Evolutionary conservation across 1,140 invertebrate species (phyloP), one percentile per base, ranked within the genome.

Genomic region (Philopotamus ludificatus): DNA sequence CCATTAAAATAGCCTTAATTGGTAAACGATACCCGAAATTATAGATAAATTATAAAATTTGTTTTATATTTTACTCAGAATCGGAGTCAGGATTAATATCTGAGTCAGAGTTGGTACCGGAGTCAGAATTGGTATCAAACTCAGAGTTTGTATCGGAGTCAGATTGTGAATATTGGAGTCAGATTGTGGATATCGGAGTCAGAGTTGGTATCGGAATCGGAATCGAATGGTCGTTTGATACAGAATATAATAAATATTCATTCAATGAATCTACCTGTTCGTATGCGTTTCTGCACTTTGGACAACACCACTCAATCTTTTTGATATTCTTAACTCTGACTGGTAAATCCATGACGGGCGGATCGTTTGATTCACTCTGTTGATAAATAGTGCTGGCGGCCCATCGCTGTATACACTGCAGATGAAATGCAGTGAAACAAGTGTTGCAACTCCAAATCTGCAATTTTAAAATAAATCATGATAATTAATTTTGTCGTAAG

Each of bases 351-450:
- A 83, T 28, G 68, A 76, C 75, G 68, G 82, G 76, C 23, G 71
- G 74, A 74, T 81, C 73, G 70, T 74, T 73, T 72, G 85, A 76
- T 75, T 86, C 75, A 73, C 84, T 85, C 73, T 87, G 77, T 72
- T 89, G 84, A 71, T 85, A 86, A 73, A 93, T 85, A 67, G 90
- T 93, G 74, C 97, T 94, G 69, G 89, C 91, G 0, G 92, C 89
- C 95, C 95, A 98, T 72, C 92, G 89, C 76, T 95, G 90, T 65
- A 96, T 92, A 73, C 95, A 98, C 21, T 83, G 82, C 7, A 98
- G 79, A 79, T 98, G 95, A 72, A 97, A 89, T 74, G 90, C 89
- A 20, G 87, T 86, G 74, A 81, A 92, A 73, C 93, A 96, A 41
- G 85, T 84, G 0, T 73, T 73, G 76, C 93, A 97, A 57, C 83